Base-by-base conservation (phyloP, 1,140 invertebrate genomes). In the Epicauta chinensis region DNA sequence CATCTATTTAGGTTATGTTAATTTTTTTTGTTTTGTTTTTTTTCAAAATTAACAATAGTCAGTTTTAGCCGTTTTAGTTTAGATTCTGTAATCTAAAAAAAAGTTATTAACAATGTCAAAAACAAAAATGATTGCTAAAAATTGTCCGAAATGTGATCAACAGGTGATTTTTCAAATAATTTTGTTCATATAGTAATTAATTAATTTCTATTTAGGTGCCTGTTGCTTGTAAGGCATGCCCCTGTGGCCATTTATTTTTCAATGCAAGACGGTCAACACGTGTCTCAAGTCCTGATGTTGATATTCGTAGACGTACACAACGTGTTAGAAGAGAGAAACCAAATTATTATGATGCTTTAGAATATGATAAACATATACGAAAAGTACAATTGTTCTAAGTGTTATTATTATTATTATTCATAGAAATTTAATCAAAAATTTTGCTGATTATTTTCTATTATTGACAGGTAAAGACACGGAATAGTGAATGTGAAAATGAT, bases 341-440 rank as follows among this genome's bases (percentile, higher is more conserved):
- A 29, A 85, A 89, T 75, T 91, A 86, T 72, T 91, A 89, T 59
- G 86, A 91, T 75, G 80, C 86, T 6, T 76, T 87, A 58, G 84
- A 88, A 73, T 81, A 83, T 76, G 81, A 84, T 53, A 83, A 82
- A 66, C 80, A 84, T 64, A 77, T 80, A 16, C 77, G 79, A 65
- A 82, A 77, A 65, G 73, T n/a, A n/a, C n/a, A n/a, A n/a, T 76
- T 55, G 9, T n/a, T n/a, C n/a, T n/a, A 36, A 39, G 14, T 16
- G 9, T 30, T 50, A 13, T 13, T 13, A 14, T 11, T 30, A 32
- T 5, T 53, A 13, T n/a, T 48, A 37, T 32, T 40, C 44, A n/a
- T n/a, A n/a, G 36, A 36, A 34, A 36, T 13, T 44, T 14, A 45
- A 30, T 11, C n/a, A n/a, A n/a, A n/a, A n/a, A n/a, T n/a, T n/a